Evolutionary conservation across 2,888 invertebrate genomes (phyloP).

Genomic region (Megaustenia siamemsis): DNA sequence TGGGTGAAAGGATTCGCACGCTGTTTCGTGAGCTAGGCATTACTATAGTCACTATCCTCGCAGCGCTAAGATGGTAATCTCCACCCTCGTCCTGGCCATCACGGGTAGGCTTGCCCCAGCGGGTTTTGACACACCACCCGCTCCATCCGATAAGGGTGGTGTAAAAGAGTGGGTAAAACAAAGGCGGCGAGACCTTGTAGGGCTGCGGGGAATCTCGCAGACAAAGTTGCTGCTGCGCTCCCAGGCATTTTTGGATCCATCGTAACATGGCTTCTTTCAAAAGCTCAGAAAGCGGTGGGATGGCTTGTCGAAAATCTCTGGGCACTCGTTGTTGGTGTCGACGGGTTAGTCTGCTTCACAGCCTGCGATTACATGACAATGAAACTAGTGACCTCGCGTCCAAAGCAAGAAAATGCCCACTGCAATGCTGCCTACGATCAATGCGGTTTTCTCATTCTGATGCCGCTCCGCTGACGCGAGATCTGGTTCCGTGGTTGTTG

Average conservation of each 20-base stretch:
- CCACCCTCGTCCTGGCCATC: not conserved
- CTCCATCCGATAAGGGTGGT: not conserved
- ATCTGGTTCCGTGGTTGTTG: no score
- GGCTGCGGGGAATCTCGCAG: not conserved
- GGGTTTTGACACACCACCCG: not conserved
- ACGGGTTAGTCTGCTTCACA: not conserved
- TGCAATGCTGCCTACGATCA: not conserved
- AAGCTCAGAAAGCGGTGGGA: not conserved
- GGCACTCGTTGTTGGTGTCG: not conserved
- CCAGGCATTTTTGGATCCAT: not conserved
- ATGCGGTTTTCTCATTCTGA: no score
- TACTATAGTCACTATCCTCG: not conserved
- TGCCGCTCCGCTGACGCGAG: no score
- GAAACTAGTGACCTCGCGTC: not conserved
- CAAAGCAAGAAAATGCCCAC: not conserved
- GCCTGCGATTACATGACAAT: not conserved
- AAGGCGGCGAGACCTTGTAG: not conserved
- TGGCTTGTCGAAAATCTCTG: not conserved
- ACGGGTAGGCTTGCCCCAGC: not conserved
- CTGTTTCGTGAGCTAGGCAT: constrained; percentile 11
- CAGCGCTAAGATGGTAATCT: not conserved
- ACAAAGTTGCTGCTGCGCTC: not conserved
- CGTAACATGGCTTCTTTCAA: not conserved
- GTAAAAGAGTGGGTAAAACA: not conserved
- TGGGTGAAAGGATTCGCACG: not conserved